These are phyloP conservation scores for Pedetes capensis DNA, from an alignment of 2,113 vertebrate genomes.

Conservation along the genomic window DNA sequence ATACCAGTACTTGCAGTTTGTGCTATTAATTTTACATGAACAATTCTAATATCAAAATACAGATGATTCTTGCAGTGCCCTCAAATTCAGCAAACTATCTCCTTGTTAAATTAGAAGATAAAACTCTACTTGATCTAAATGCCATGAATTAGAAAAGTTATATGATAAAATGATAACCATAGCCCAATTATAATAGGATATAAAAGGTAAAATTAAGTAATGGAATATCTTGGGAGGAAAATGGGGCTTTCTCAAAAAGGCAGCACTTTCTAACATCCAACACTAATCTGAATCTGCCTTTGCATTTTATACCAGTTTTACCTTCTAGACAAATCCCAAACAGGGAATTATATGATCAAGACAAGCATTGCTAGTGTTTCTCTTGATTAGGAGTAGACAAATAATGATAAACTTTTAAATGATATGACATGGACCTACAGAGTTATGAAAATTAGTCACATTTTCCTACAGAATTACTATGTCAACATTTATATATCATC, in stretches of 20 bases:
- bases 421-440: background rate
- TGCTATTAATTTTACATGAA: slow-evolving; percentile 38
- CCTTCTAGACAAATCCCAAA: slow-evolving; percentile 4
- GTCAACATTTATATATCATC: background rate
- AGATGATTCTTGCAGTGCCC: background rate
- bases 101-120: slow-evolving; percentile 40
- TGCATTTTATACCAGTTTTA: background rate
- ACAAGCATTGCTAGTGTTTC: background rate
- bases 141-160: background rate
- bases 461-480: background rate
- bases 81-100: slow-evolving; percentile 19
- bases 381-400: background rate
- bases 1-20: slow-evolving; percentile 25
- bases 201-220: background rate
- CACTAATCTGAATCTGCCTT: background rate
- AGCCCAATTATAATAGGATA: background rate
- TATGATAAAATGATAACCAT: background rate
- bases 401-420: background rate
- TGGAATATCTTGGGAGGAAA: background rate
- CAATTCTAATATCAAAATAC: slow-evolving; percentile 18
- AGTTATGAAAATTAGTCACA: background rate
- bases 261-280: background rate
- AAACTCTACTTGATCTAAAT: background rate
- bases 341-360: background rate
- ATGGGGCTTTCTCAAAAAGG: background rate